Base-by-base conservation (phyloP, 2,113 vertebrate genomes). In the Phainopepla nitens region DNA sequence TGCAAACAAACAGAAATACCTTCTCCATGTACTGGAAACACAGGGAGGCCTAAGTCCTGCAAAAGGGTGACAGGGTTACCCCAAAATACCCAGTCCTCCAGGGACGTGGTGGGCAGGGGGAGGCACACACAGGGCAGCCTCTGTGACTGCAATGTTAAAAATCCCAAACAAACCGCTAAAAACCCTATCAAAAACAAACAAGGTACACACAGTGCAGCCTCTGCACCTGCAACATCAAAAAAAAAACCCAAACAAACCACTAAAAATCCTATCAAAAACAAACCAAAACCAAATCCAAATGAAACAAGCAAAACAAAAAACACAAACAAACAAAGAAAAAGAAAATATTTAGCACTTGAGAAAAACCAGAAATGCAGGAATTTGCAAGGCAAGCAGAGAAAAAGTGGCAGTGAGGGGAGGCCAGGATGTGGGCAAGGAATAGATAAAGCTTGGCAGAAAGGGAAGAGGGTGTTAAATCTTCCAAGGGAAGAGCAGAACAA, bases 161-260 rank as follows among this genome's bases (percentile, higher is more conserved):
- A 8, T 11, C 10, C 8, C 23, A 28, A 44, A 15, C 15, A 16
- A 36, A 53, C 27, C 27, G 1, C 16, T 35, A 4, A 23, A n/a
- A 60, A 29, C 29, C 24, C 12, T 3, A 3, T 4, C 18, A 3
- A 6, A 51, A 33, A 2, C 36, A 29, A 51, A 16, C 12, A n/a
- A n/a, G n/a, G n/a, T n/a, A n/a, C n/a, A n/a, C n/a, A n/a, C 2
- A 1, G 2, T 1, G 1, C 60, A 61, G 44, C 47, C 72, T 36
- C 33, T 58, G 31, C 24, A 58, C 7, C 22, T 58, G 25, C 47
- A 49, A 23, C 36, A 10, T 10, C 4, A 5, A 24, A 35, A 21
- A 22, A 16, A 25, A 62, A 8, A n/a, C 14, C 8, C 23, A 28
- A 44, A 15, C 14, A 16, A 36, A 51, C 27, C 31, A 1, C 16